Percentiles rank a stretch among this genome's conserved stretches.
Evolutionary conservation across 2,888 invertebrate species (phyloP).

Genomic region (Timema cristinae): DNA sequence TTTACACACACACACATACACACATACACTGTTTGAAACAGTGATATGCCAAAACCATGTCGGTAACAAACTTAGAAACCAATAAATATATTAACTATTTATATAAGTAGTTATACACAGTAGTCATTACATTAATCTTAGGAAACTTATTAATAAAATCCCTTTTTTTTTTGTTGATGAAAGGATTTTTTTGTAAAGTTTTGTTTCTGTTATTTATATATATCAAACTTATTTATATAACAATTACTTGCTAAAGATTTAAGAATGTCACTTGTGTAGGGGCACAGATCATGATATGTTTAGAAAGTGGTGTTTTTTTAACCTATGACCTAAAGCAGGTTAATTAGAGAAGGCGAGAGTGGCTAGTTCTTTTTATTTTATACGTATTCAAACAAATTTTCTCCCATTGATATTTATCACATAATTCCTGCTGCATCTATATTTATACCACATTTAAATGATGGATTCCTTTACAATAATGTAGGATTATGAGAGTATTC

Average conservation of each 20-base stretch:
- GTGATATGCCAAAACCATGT: constrained; percentile 26
- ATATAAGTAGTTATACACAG: constrained; percentile 29
- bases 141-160: constrained; percentile 28
- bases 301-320: constrained; percentile 46
- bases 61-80: constrained; percentile 29
- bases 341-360: constrained; percentile 51
- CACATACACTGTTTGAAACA: constrained; percentile 25
- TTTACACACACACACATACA: constrained; percentile 22
- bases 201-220: constrained; percentile 44
- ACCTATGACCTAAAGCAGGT: constrained; percentile 47
- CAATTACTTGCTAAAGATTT: constrained; percentile 43
- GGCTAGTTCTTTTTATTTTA: constrained; percentile 40
- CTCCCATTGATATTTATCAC: constrained; percentile 29
- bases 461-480: too few relatives aligned
- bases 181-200: constrained; percentile 43
- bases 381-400: constrained; percentile 21
- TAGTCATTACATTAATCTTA: constrained; percentile 31
- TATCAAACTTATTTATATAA: constrained; percentile 45
- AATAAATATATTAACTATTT: constrained; percentile 23
- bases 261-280: constrained; percentile 60
- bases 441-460: background rate
- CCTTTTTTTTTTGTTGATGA: constrained; percentile 27
- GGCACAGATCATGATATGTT: constrained; percentile 78
- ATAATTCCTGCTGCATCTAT: constrained; percentile 27
- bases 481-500: too few relatives aligned